Evolutionary conservation across 2,113 vertebrate genomes (phyloP), one percentile per base, ranked within the genome.

Genomic region (Herpetotheres cachinnans): DNA sequence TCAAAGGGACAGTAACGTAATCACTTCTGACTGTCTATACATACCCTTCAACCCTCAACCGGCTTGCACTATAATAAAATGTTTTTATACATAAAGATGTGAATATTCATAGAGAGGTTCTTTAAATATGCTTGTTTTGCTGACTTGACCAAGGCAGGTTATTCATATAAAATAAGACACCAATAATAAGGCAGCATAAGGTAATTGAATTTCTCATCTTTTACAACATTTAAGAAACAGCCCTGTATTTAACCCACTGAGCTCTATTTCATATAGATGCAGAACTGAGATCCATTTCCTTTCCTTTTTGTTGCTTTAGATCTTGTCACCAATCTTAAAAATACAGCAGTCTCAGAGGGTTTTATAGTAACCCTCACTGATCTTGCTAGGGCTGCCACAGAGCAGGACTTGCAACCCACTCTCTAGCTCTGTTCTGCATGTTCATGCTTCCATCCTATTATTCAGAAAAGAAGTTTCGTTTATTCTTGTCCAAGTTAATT

Each of bases 341-440:
- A 65, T 15, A 34, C 25, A 65, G 17, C 11, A 76, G 4, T 30
- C 29, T 86, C 29, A 10, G 32, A 22, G 13, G 9, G 19, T 73
- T 54, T 36, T 58, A 25, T 5, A 46, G 52, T 4, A 71, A 18
- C 20, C 20, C 27, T 21, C 26, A 12, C 18, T 20, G 20, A 44
- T 46, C 30, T 58, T 58, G 46, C 40, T 26, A 4, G 0, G 16
- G 21, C 10, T 44, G 17, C 22, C 56, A 46, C 42, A 0, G 2
- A 82, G n/a, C 10, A 56, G 38, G 47, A 66, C 13, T 7, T 4
- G 13, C 59, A 38, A 38, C 30, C 30, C 1, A 1, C 32, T 16
- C 27, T 54, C 26, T 29, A 38, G 15, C 15, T 77, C 46, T 73
- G 14, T 47, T 38, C 55, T 52, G 46, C 26, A 19, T 3, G 3